Conservation (phyloP, 1,140 invertebrate genomes). For the Pseudomyrmex concolor region DNA sequence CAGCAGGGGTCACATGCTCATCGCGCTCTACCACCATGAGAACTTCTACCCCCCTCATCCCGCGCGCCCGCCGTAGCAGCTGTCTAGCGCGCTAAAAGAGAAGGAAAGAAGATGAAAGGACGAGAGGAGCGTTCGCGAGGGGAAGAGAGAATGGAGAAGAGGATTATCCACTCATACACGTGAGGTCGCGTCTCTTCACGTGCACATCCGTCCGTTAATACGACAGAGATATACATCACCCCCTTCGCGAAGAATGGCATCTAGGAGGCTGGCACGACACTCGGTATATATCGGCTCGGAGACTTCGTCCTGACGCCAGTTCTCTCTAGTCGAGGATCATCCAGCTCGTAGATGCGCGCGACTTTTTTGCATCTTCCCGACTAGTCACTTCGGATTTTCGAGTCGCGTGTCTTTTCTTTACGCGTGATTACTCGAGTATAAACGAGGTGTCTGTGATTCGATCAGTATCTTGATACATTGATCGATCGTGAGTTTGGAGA, state of each 20-base stretch:
- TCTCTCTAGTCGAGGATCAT: constrained; percentile 77
- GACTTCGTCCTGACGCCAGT: constrained; percentile 80
- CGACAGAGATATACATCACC: constrained; percentile 76
- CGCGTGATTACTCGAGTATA: constrained; percentile 1
- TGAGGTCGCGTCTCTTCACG: constrained; percentile 26
- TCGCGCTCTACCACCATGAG: constrained; percentile 60
- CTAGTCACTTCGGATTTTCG: constrained; percentile 11
- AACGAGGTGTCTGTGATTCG: constrained; percentile 40
- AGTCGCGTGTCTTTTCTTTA: not conserved
- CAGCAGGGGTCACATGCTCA: constrained; percentile 83
- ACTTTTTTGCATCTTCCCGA: constrained; percentile 32
- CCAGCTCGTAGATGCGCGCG: constrained; percentile 77
- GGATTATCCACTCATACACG: constrained; percentile 58
- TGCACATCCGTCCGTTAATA: constrained; percentile 51
- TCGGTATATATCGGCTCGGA: constrained; percentile 81
- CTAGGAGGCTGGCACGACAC: constrained; percentile 46
- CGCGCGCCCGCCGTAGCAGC: constrained; percentile 11
- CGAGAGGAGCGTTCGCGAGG: constrained; percentile 8
- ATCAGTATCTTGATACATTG: not conserved
- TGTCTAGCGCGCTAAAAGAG: constrained; percentile 27
- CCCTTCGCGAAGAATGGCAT: constrained; percentile 72
- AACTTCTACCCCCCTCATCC: constrained; percentile 54
- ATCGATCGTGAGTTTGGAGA: constrained; percentile 4
- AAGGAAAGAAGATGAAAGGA: constrained; percentile 33
- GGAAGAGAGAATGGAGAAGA: constrained; percentile 31